Evolutionary conservation across 2,113 vertebrate species (phyloP).

Genomic region (Hippocampus zosterae): DNA sequence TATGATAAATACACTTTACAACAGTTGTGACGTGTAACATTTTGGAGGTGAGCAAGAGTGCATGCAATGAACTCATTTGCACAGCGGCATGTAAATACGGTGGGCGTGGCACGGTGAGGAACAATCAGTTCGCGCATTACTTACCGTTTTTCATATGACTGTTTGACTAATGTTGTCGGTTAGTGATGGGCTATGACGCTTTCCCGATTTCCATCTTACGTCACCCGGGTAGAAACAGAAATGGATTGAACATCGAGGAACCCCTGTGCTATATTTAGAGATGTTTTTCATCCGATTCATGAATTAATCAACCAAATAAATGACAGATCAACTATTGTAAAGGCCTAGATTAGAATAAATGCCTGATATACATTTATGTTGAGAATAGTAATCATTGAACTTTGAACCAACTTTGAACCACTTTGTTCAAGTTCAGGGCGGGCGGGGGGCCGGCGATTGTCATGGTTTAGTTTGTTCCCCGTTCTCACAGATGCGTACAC

Average conservation of each 20-base stretch:
- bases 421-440: neutral
- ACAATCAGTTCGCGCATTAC: neutral
- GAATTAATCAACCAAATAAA: too few species aligned
- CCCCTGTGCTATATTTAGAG: too few species aligned
- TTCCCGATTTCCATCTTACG: too few species aligned
- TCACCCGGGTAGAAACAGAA: too few species aligned
- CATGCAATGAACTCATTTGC: neutral
- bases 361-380: neutral
- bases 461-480: neutral
- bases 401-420: neutral
- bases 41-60: neutral
- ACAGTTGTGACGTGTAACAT: neutral
- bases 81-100: neutral
- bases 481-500: slow-evolving; percentile 87
- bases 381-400: neutral
- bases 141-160: neutral
- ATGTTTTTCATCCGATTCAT: too few species aligned
- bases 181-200: too few species aligned
- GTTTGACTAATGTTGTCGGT: too few species aligned
- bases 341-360: neutral
- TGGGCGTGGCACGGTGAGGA: neutral
- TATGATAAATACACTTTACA: neutral
- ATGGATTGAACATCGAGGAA: too few species aligned
- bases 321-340: neutral
- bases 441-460: neutral